phyloP scores from a whole-genome alignment of 2,888 invertebrate species.

The Oligia fasciuncula region DNA sequence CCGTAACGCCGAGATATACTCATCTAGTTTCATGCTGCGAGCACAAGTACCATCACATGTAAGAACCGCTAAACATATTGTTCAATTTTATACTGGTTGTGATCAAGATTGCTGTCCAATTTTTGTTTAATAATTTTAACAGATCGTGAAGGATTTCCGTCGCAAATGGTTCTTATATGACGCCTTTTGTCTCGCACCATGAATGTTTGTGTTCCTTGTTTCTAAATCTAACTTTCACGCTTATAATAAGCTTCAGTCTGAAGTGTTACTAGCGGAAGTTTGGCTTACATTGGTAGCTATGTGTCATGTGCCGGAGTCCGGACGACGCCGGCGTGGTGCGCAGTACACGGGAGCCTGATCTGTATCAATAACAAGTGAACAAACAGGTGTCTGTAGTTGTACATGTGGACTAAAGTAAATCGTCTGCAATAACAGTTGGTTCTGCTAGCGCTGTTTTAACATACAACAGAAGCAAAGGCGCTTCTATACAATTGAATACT shows the following conservation, averaged over 20 bases:
- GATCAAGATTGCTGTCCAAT: slow-evolving; percentile 7
- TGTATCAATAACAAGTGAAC: slow-evolving; percentile 71
- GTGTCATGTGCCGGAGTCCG: slow-evolving; percentile 37
- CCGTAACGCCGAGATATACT: slow-evolving; percentile 46
- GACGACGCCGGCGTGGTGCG: slow-evolving; percentile 30
- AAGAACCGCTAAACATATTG: slow-evolving; percentile 44
- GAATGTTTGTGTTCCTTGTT: slow-evolving; percentile 72
- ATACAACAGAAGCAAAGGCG: slow-evolving; percentile 47
- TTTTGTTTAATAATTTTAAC: neutral
- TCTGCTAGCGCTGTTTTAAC: slow-evolving; percentile 66
- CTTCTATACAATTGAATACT: slow-evolving; percentile 47
- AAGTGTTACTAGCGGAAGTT: slow-evolving; percentile 62
- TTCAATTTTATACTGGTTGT: slow-evolving; percentile 10
- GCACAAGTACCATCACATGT: slow-evolving; percentile 31
- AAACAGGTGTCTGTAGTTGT: slow-evolving; percentile 53
- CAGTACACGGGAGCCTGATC: slow-evolving; percentile 65
- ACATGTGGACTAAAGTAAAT: slow-evolving; percentile 50
- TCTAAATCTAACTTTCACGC: slow-evolving; percentile 76
- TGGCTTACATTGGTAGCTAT: slow-evolving; percentile 62
- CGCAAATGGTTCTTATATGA: slow-evolving; percentile 54
- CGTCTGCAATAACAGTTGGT: slow-evolving; percentile 52
- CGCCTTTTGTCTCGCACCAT: slow-evolving; percentile 66
- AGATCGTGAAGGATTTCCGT: slow-evolving; percentile 12
- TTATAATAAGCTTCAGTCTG: slow-evolving; percentile 70
- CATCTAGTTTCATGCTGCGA: slow-evolving; percentile 65